Base-by-base conservation (phyloP, 2,888 invertebrate species). In the Pristionchus arcanus region DNA sequence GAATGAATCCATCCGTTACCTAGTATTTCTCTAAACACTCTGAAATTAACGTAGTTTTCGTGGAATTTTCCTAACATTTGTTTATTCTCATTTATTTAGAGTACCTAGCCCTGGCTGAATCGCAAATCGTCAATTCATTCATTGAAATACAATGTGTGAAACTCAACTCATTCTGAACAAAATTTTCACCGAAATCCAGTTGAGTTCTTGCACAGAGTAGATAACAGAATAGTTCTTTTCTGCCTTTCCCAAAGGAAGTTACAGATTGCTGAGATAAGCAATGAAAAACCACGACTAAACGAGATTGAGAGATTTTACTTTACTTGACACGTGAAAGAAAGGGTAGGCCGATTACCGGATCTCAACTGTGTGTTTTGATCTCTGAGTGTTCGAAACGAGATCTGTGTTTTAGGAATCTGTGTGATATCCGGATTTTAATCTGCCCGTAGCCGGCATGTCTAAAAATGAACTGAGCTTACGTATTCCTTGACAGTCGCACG, bases 401-500 rank as follows among this genome's bases (percentile, higher is more conserved):
- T 63, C n/a, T 25, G 25, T 7, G 63, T 63, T 21, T 63, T 21
- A 21, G 59, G 59, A 59, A 59, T 59, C 19, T 16, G 16, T 2
- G 59, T 1, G 59, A 59, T 59, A 59, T 49, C 42, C 42, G 42
- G 42, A 9, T 49, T 49, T 49, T 49, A 49, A 9, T 9, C 42
- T 3, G 3, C 4, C 42, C 5, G 42, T 3, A 7, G 4, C 42
- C 9, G 42, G 42, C 9, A 49, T 7, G 42, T 1, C 0, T 1
- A 28, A 34, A 71, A 71, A 71, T 71, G 71, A 31, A 19, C 34
- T 31, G 49, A 49, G 42, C 91, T 91, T 68, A 92, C 93, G 68
- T 92, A 90, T 15, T 93, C 93, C 68, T 92, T 92, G 37, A 93
- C 93, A 16, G 86, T 85, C 5, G 90, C 91, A 55, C 93, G 88